These are phyloP conservation scores for Oceanodroma tethys DNA, from an alignment of 2,113 vertebrate species.

Conservation along the genomic window DNA sequence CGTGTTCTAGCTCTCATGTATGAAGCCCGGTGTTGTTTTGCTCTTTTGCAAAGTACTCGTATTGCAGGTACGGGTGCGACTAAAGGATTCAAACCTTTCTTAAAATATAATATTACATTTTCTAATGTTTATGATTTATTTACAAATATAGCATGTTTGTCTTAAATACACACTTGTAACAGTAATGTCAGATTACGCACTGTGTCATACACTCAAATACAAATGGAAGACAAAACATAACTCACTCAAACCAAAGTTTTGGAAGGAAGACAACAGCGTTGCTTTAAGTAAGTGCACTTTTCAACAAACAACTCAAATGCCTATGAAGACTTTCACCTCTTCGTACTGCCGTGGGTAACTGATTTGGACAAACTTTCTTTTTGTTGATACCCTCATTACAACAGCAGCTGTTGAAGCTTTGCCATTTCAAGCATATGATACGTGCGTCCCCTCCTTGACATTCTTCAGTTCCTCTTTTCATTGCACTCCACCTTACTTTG, in stretches of 20 bases:
- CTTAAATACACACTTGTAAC: not conserved
- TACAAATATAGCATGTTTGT: not conserved
- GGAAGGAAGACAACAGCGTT: not conserved
- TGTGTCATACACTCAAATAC: not conserved
- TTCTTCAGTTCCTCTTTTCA: conserved; percentile 36
- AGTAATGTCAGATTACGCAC: not conserved
- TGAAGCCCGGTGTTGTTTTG: not conserved
- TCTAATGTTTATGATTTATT: not conserved
- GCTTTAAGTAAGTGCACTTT: not conserved
- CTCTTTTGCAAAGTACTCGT: too few relatives aligned
- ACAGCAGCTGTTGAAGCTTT: not conserved
- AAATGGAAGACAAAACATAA: not conserved
- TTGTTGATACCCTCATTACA: not conserved
- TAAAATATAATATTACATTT: not conserved
- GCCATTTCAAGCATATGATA: not conserved
- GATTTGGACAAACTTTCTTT: not conserved
- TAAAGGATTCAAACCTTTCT: not conserved
- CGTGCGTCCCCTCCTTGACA: not conserved
- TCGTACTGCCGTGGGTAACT: not conserved
- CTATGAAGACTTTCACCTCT: not conserved
- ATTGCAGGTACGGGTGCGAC: not conserved
- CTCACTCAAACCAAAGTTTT: not conserved
- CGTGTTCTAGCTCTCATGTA: not conserved
- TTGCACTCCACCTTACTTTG: not conserved
- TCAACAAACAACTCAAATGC: not conserved